Evolutionary conservation across 2,113 vertebrate species (phyloP), one percentile per base, ranked within the genome.

Genomic region (Theristicus caerulescens): DNA sequence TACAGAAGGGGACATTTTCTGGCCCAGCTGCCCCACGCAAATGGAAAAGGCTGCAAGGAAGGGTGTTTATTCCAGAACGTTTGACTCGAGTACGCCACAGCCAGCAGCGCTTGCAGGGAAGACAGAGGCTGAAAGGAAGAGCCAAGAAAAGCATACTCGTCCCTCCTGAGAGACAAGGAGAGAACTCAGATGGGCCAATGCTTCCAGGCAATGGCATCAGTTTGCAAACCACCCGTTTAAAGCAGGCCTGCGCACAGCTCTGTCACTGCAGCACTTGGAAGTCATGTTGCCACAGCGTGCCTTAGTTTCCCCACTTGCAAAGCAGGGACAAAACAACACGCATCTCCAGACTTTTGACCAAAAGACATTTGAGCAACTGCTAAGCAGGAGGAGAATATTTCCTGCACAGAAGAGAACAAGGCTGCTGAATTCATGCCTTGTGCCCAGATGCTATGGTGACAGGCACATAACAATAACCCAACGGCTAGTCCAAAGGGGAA

Each of bases 381-480:
- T 73, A 24, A 69, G 54, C 70, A 82, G 49, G 78, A 93, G 38
- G 51, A 78, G 71, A 66, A 27, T 21, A 65, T 80, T 70, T 69
- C 70, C 49, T 80, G 49, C 51, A 20, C n/a, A 11, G 62, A 71
- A 80, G 51, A 82, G 73, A 79, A 72, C 14, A 8, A 47, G 79
- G 84, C 73, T 95, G 91, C 61, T 70, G 81, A 95, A 93, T 61
- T 64, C 70, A 38, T 58, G 91, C 88, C 93, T 86, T 66, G 76
- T 88, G 96, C 82, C 96, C 94, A 88, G 90, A 96, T 83, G 85
- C 96, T 93, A 83, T 81, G 85, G 95, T 94, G 96, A 94, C 88
- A 95, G 90, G 90, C 93, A 88, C 79, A 59, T 13, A 95, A 95
- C 96, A 92, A 94, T 67, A 95, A 96, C 51, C 92, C 71, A 58